phyloP scores from a whole-genome alignment of 2,888 invertebrate species.

The Camponotus fellah region DNA sequence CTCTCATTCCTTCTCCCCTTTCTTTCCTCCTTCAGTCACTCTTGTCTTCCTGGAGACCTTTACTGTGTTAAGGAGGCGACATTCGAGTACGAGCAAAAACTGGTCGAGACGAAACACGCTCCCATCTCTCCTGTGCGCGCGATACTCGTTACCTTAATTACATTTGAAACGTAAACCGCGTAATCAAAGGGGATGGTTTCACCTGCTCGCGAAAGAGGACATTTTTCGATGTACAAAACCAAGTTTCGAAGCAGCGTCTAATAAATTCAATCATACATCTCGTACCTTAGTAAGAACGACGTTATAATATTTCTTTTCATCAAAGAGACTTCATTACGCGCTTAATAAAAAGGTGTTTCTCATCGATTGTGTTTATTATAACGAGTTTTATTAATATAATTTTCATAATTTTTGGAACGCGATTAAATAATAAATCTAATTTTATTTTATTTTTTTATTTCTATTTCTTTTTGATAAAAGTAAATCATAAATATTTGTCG shows the following conservation, averaged over 20 bases:
- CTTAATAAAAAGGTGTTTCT: not conserved
- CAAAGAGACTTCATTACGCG: not conserved
- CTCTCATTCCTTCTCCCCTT: constrained; percentile 11
- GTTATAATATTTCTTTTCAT: constrained; percentile 8
- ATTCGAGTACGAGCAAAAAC: constrained; percentile 44
- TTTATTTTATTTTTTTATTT: not conserved
- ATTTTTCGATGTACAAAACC: constrained; percentile 23
- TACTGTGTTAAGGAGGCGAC: constrained; percentile 33
- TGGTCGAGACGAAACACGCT: constrained; percentile 22
- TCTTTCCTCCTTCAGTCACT: constrained; percentile 11
- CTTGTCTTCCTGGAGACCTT: constrained; percentile 19
- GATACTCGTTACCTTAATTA: constrained; percentile 51
- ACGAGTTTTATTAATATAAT: not conserved
- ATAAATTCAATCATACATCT: constrained; percentile 21
- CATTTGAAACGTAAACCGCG: constrained; percentile 45
- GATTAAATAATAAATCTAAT: not conserved
- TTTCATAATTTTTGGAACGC: not conserved
- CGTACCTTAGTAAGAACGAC: not conserved
- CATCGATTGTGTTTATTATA: not conserved
- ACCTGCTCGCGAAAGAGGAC: not conserved
- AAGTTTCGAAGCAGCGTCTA: constrained; percentile 32
- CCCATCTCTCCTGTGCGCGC: not conserved
- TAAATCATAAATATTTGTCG: not conserved
- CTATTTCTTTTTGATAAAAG: not conserved
- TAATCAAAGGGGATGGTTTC: constrained; percentile 32